Evolutionary conservation across 1,140 invertebrate genomes (phyloP), one percentile per base, ranked within the genome.

Genomic region (Zaprionus capensis): DNA sequence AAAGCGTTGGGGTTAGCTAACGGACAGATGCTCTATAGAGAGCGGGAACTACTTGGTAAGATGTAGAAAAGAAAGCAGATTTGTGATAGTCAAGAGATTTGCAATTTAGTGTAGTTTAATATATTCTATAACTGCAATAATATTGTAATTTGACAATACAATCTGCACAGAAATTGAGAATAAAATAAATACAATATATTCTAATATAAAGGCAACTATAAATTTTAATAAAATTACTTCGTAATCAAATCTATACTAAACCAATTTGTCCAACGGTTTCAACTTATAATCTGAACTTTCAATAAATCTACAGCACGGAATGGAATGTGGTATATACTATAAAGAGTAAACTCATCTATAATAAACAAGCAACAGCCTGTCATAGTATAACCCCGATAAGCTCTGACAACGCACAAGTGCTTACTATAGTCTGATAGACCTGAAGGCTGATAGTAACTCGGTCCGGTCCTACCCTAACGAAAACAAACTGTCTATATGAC

Each of bases 401-500:
- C 46, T 2, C 3, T 5, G 20, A 11, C 26, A 28, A 28, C 26
- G 5, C 6, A 7, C 26, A 28, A 28, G 26, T 28, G n/a, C n/a
- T n/a, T n/a, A 28, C 31, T 34, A 34, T 34, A 34, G 31, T 34
- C 20, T 9, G 46, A 14, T 7, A 15, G 46, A 49, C 6, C 46
- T 26, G n/a, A 26, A 26, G 17, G 9, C 53, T 44, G 72, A 71
- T 71, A 64, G 4, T 3, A 6, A 11, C 41, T 20, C 41, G 9
- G 26, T 28, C 0, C 14, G 38, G 72, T 34, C 53, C 72, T 75
- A 75, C 59, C 72, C 59, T 57, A 71, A 75, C 71, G 61, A 26
- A 24, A 56, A 55, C 28, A 71, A 5, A 59, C 20, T 51, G 72
- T 53, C 61, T 70, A 77, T 78, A 69, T 77, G 78, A 82, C 78